phyloP scores from a whole-genome alignment of 1,140 invertebrate species.

The Euura lappo region DNA sequence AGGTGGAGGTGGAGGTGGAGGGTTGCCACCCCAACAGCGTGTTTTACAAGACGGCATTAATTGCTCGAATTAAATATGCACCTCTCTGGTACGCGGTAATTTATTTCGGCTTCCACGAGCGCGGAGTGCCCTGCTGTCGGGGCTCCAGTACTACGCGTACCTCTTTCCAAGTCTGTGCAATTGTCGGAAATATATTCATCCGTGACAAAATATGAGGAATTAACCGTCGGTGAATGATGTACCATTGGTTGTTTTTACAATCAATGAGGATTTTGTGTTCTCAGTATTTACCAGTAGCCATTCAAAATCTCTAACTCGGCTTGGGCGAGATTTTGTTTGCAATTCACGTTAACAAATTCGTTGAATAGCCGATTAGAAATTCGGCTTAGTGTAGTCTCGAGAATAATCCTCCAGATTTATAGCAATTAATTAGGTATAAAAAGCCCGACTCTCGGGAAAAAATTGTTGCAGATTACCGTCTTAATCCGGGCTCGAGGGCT shows the following conservation, averaged over 20 bases:
- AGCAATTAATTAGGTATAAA: slow-evolving; percentile 58
- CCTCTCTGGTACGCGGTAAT: slow-evolving; percentile 54
- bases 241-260: too few relatives aligned
- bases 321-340: not conserved
- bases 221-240: too few relatives aligned
- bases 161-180: too few relatives aligned
- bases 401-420: slow-evolving; percentile 41
- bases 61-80: slow-evolving; percentile 64
- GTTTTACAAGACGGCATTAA: slow-evolving; percentile 65
- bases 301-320: too few relatives aligned
- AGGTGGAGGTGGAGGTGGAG: slow-evolving; percentile 46
- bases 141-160: too few relatives aligned
- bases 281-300: too few relatives aligned
- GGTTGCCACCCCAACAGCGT: slow-evolving; percentile 53
- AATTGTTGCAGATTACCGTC: slow-evolving; percentile 54
- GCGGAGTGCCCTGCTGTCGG: too few relatives aligned
- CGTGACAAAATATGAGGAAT: not conserved
- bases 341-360: not conserved
- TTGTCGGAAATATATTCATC: not conserved
- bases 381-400: not conserved
- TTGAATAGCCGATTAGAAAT: not conserved
- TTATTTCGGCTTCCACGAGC: slow-evolving; percentile 55
- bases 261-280: too few relatives aligned
- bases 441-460: slow-evolving; percentile 45
- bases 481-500: slow-evolving; percentile 47